A percentile compares a stretch with the other conserved stretches of the same genome.
These are phyloP conservation scores for Apteryx owenii DNA, from an alignment of 2,113 vertebrate genomes.

Conservation along the genomic window DNA sequence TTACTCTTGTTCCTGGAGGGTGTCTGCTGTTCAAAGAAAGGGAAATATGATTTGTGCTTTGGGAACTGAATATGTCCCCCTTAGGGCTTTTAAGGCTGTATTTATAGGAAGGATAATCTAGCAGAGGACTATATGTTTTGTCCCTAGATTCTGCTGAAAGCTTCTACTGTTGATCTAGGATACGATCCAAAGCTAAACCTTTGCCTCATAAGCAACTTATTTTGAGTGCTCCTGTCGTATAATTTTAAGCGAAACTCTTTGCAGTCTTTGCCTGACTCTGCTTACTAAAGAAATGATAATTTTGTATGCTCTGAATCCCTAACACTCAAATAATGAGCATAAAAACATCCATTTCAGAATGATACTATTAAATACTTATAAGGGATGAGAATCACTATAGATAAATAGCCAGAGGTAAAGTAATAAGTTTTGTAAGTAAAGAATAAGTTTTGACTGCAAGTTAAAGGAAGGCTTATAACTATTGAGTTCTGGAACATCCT, in stretches of 20 bases:
- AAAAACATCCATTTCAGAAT: not conserved
- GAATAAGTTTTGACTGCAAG: not conserved
- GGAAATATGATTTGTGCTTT: constrained; percentile 54
- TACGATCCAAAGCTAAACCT: constrained; percentile 9
- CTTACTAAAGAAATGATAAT: not conserved
- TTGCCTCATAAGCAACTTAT: not conserved
- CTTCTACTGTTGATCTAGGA: constrained; percentile 53
- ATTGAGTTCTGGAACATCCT: not conserved
- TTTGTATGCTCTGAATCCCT: not conserved
- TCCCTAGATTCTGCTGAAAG: constrained; percentile 37
- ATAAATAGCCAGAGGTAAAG: not conserved
- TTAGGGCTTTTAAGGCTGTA: constrained; percentile 30
- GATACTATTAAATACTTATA: not conserved
- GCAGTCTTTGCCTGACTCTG: not conserved
- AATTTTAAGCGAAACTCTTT: constrained; percentile 8
- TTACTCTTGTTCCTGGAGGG: constrained; percentile 17
- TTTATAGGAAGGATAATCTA: constrained; percentile 57
- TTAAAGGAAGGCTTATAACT: not conserved
- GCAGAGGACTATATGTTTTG: constrained; percentile 58
- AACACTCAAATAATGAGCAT: not conserved
- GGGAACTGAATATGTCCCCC: constrained; percentile 46
- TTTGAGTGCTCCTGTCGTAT: not conserved
- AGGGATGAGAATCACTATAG: not conserved
- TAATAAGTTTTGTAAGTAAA: no score
- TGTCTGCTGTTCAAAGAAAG: constrained; percentile 46